phyloP scores from a whole-genome alignment of 2,888 invertebrate genomes.

The Endomychus coccineus region DNA sequence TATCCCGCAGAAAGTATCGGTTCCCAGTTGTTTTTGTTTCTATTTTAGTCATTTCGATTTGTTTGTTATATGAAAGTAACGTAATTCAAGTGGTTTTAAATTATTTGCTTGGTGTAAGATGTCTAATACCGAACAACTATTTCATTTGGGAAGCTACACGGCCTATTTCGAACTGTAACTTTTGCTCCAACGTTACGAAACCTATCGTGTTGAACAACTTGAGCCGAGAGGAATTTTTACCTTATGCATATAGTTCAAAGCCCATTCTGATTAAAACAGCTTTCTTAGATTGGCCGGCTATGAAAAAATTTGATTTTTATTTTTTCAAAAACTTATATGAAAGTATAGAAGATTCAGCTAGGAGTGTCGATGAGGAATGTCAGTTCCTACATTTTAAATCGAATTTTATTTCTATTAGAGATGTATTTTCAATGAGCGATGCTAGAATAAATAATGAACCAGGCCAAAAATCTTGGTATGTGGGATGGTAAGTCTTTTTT shows the following conservation, averaged over 20 bases:
- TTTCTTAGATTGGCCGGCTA: slow-evolving; percentile 69
- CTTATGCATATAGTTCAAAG: slow-evolving; percentile 68
- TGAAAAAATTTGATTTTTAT: slow-evolving; percentile 56
- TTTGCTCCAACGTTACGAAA: slow-evolving; percentile 61
- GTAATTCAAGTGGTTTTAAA: no score
- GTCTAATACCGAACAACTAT: slow-evolving; percentile 76
- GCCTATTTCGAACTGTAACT: slow-evolving; percentile 73
- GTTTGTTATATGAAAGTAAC: no score
- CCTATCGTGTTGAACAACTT: slow-evolving; percentile 63
- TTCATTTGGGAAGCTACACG: slow-evolving; percentile 81
- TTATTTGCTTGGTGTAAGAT: slow-evolving; percentile 65
- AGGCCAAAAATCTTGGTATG: slow-evolving; percentile 73
- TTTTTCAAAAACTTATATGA: slow-evolving; percentile 66
- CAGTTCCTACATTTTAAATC: slow-evolving; percentile 84
- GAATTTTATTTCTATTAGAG: slow-evolving; percentile 64
- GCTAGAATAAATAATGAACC: slow-evolving; percentile 55
- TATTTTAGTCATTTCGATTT: no score
- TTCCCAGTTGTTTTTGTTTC: no score
- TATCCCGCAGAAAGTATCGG: no score
- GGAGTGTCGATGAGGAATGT: slow-evolving; percentile 70
- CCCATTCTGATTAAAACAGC: slow-evolving; percentile 76
- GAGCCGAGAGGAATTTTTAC: slow-evolving; percentile 59
- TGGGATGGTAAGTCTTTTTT: slow-evolving; percentile 85
- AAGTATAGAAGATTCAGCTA: slow-evolving; percentile 60
- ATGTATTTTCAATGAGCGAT: slow-evolving; percentile 70